Evolutionary conservation across 2,113 vertebrate genomes (phyloP), one percentile per base, ranked within the genome.

Genomic region (Grallaria varia): DNA sequence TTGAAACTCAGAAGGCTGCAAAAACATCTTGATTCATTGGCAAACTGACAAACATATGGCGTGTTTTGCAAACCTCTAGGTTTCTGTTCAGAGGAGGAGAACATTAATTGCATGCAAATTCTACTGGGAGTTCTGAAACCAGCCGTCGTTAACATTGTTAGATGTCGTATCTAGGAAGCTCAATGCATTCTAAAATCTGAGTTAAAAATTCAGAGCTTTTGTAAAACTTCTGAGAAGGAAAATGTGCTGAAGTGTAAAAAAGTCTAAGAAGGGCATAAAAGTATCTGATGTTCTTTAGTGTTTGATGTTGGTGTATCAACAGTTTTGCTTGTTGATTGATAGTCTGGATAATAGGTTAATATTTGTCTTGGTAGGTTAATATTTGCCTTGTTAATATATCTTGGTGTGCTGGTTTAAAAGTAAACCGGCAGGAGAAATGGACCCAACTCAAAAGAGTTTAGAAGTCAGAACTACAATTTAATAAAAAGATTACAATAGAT

Each of bases 1-100:
- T 97, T 97, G 96, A 98, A 97, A 97, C 97, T 97, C 97, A 97
- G 96, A 98, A 98, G 97, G 91, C 97, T 97, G 97, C 91, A 97
- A 97, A 98, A 98, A 97, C 98, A 98, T 98, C 97, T 98, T 98
- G 98, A 98, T 98, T 98, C 98, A 98, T 97, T 98, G 97, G 98
- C 98, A 98, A 98, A 98, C 96, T 98, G 98, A 98, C 98, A 98
- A 98, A 98, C 98, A 98, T 98, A 98, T 98, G 98, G 98, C 93
- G 95, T 96, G 90, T 98, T 98, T 98, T 98, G 97, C 98, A 98
- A 98, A 97, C 92, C 97, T 95, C 95, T 93, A 87, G 96, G 90
- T 98, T 98, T 98, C 97, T 98, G 96, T 97, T 97, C 97, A 96
- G 96, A 97, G 92, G 95, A 97, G 95, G 89, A 97, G 97, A 98